Conservation (phyloP, 2,113 vertebrate genomes). For the Oreotrochilus melanogaster region DNA sequence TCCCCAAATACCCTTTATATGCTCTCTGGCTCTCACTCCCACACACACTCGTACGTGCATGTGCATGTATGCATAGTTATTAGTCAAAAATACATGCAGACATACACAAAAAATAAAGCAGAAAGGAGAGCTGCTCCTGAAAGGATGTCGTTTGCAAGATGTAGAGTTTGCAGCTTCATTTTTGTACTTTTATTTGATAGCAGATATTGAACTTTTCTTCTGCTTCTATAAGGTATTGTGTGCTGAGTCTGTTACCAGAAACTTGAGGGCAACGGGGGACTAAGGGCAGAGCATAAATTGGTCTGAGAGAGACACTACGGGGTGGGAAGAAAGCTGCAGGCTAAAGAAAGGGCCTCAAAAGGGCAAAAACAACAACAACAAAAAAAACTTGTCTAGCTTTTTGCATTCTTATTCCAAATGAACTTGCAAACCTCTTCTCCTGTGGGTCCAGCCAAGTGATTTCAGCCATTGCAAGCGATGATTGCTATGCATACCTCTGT, state of each 20-base stretch:
- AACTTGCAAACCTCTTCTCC: constrained; percentile 20
- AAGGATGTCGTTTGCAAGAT: background rate
- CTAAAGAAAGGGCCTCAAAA: background rate
- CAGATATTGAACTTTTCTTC: background rate
- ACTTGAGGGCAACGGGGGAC: background rate
- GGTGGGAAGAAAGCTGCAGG: background rate
- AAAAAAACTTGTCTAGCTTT: background rate
- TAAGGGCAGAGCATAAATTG: background rate
- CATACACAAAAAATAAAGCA: constrained; percentile 4
- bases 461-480: constrained; percentile 21
- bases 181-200: background rate
- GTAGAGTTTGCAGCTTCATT: background rate
- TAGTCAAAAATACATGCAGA: constrained; percentile 40
- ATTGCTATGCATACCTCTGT: background rate
- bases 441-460: constrained; percentile 18
- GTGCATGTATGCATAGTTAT: constrained; percentile 52
- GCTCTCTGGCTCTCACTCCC: constrained; percentile 53
- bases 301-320: background rate
- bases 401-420: background rate
- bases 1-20: constrained; percentile 70
- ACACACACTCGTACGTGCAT: constrained; percentile 52
- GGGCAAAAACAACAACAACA: background rate
- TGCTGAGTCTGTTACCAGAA: background rate
- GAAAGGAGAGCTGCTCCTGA: constrained; percentile 5
- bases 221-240: background rate